Percentiles rank a stretch among this genome's conserved stretches.
Conservation (phyloP, 2,113 vertebrate species). For the Amblyornis subalaris region DNA sequence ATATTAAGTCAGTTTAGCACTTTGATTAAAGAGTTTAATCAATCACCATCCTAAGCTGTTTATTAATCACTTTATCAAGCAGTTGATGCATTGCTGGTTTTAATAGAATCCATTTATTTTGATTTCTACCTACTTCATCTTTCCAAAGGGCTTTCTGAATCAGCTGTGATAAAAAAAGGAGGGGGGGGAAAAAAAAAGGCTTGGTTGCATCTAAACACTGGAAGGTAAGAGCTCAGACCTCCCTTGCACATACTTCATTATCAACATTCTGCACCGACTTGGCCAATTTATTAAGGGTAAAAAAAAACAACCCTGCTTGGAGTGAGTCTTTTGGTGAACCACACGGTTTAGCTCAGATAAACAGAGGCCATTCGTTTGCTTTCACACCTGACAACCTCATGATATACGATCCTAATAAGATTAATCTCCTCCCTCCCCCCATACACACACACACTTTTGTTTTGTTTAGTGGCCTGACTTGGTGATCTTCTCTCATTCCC, state of each 20-base stretch:
- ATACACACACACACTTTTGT: constrained; percentile 43
- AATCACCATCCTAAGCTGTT: constrained; percentile 95
- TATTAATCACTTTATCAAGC: constrained; percentile 99
- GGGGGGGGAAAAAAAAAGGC: background rate
- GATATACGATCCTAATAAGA: constrained; percentile 96
- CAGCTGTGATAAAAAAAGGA: constrained; percentile 86
- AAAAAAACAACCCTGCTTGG: constrained; percentile 67
- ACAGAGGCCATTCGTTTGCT: constrained; percentile 94
- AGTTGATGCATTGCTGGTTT: constrained; percentile 98
- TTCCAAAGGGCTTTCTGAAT: constrained; percentile 92
- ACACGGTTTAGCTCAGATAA: constrained; percentile 93
- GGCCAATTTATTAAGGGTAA: constrained; percentile 91
- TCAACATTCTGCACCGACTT: constrained; percentile 82
- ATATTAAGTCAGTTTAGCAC: constrained; percentile 89
- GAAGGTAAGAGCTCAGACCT: constrained; percentile 74
- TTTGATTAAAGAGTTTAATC: constrained; percentile 99
- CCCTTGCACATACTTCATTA: constrained; percentile 85
- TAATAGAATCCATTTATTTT: constrained; percentile 99
- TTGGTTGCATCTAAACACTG: constrained; percentile 64
- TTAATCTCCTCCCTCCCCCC: constrained; percentile 80
- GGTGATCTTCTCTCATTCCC: constrained; percentile 56
- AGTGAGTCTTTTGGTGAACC: constrained; percentile 85
- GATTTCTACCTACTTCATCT: constrained; percentile 98
- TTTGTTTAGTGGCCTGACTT: constrained; percentile 62
- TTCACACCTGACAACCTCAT: constrained; percentile 91